Evolutionary conservation across 2,888 invertebrate species (phyloP), one percentile per base, ranked within the genome.

Genomic region (Zelleria hepariella): DNA sequence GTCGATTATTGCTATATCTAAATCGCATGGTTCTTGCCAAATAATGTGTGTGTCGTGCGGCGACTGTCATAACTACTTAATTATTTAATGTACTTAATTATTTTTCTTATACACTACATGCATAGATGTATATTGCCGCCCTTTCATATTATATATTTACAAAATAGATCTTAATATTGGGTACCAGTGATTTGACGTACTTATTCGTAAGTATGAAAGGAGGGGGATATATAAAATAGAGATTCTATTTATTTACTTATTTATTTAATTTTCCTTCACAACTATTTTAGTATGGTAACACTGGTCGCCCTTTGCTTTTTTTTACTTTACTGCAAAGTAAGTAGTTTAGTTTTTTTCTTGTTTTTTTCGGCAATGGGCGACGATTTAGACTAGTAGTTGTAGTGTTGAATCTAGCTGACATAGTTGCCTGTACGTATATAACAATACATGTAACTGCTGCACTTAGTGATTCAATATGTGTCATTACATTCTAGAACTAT

Each of bases 401-500:
- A 42, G 81, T 71, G 73, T 78, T 80, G 81, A 80, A 79, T 76
- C 77, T 84, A 83, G 82, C 69, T 71, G 72, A 75, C 70, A 68
- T 76, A 69, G 70, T 80, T 80, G 84, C 84, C 78, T 84, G 85
- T 80, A 74, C 70, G 68, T 71, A 67, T 66, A 21, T 42, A 42
- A 42, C 23, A 23, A 62, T 71, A 70, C 77, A 70, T 84, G 84
- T 82, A 78, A 80, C 74, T 77, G 86, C 74, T 77, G 86, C 87
- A 86, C 86, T 69, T 82, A 82, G 78, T 71, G 74, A 75, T 82
- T 82, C 75, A 75, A 77, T 70, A 80, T 82, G 82, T 86, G 83
- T 86, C 84, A 88, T 87, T 87, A 87, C 85, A 87, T 84, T 77
- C 80, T 86, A 86, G 86, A 85, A 42, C 86, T 68, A 78, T 75